Evolutionary conservation across 2,113 vertebrate species (phyloP), one percentile per base, ranked within the genome.

Genomic region (Anolis sagrei): DNA sequence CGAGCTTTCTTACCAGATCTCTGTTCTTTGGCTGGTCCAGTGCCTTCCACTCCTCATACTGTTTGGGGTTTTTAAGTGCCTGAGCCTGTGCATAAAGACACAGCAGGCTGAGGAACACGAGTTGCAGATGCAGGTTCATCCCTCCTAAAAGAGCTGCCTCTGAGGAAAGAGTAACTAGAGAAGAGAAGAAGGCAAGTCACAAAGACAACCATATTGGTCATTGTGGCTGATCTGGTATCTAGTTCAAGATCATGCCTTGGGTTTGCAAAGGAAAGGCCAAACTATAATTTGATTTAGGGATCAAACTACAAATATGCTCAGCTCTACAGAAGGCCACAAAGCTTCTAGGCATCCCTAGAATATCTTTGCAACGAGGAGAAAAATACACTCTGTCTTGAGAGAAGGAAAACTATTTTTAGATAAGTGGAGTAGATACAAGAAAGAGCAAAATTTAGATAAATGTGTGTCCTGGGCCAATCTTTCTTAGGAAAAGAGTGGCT

Each of bases 1-100:
- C n/a, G 14, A 49, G 29, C 18, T 19, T 10, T 48, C 92, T 88
- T 58, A 93, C 91, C 91, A 92, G 87, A 29, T 93, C 91, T 89
- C 87, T 83, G 83, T 92, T 92, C 75, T 80, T 81, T 72, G 76
- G 82, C 66, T 73, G 51, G 54, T 89, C 89, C 88, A 93, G 82
- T 1, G 36, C n/a, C 32, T 79, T 88, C 68, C 72, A 75, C 23
- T 69, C 81, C 29, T 88, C 76, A 29, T 82, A 62, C 25, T 51
- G 80, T 16, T 49, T 13, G 29, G 88, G 62, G 36, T 61, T 66
- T 85, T 85, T 79, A 8, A 83, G 49, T 25, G 82, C 82, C 54
- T 83, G 78, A 64, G n/a, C 83, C 23, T 39, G 44, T n/a, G 64
- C 66, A 32, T 80, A 70, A 77, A 90, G 75, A n/a, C 29, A 90